Evolutionary conservation across 2,113 vertebrate genomes (phyloP), one percentile per base, ranked within the genome.

Genomic region (Psittacus erithacus): DNA sequence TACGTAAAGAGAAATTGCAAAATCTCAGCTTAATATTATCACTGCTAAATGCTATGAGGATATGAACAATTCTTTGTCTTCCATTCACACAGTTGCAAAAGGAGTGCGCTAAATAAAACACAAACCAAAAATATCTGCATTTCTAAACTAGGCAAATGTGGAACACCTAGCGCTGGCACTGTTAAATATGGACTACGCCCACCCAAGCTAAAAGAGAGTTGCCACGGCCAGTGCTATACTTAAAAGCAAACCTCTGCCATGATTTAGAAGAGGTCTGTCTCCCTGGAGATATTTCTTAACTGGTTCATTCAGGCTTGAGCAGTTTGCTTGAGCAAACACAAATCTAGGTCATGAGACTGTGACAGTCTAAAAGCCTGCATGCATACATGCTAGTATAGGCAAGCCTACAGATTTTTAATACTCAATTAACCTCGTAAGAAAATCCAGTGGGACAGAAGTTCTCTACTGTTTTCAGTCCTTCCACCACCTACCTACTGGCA

Each of bases 321-420:
- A 95, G 57, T 59, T 59, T 59, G 93, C 93, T 83, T 90, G 64
- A 85, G 67, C 77, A 95, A 94, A 85, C 84, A 91, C 73, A 86
- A 95, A 97, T 95, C 81, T 95, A 96, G 97, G 96, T 96, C 96
- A 96, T 46, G 29, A 88, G 86, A 69, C 79, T 53, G 49, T 68
- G 86, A 85, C 18, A 68, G 44, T 46, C 62, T 91, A 52, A 91
- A 95, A 93, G 47, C 5, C 70, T 82, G 17, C 14, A 23, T 41
- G 29, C 31, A 13, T 44, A 67, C 9, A 71, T 19, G 55, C 27
- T 43, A 27, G 23, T 25, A 52, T 9, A 73, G 50, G 29, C 33
- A 95, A 92, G 92, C 39, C 35, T 65, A 57, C 1, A 1, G 13
- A 31, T 55, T 93, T 74, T 92, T 47, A 82, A 82, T 50, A 78